A percentile compares a stretch with the other conserved stretches of the same genome.
phyloP scores from a whole-genome alignment of 2,888 invertebrate species.

The Tachina lurida region DNA sequence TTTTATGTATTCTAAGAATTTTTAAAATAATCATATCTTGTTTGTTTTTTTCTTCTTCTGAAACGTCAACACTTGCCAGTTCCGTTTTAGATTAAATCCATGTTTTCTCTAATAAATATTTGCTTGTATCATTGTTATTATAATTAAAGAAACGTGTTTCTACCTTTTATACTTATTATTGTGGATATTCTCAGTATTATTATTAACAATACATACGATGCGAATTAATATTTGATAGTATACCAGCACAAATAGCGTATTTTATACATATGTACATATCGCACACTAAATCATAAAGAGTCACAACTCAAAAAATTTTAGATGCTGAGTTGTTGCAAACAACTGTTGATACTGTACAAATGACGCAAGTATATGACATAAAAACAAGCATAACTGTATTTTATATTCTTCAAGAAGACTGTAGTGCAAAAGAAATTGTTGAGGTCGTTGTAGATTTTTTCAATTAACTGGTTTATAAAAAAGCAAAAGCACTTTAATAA shows the following conservation, averaged over 20 bases:
- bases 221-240: constrained; percentile 52
- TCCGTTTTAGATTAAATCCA: constrained; percentile 49
- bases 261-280: background rate
- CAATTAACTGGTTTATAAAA: too few relatives aligned
- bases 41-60: constrained; percentile 14
- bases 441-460: too few relatives aligned
- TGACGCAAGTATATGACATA: too few relatives aligned
- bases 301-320: too few relatives aligned
- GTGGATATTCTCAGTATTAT: constrained; percentile 44
- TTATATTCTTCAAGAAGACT: too few relatives aligned
- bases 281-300: too few relatives aligned
- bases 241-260: constrained; percentile 12
- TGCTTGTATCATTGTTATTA: constrained; percentile 48
- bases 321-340: too few relatives aligned
- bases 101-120: constrained; percentile 20
- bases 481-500: too few relatives aligned
- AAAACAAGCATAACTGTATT: too few relatives aligned
- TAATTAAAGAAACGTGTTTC: constrained; percentile 63
- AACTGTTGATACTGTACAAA: too few relatives aligned
- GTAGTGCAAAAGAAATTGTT: too few relatives aligned
- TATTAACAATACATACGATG: constrained; percentile 62
- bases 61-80: constrained; percentile 1
- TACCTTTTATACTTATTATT: constrained; percentile 49
- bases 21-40: constrained; percentile 26
- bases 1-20: constrained; percentile 42